Evolutionary conservation across 2,797 vertebrate genomes (phyloP).

Genomic region (Trachurus trachurus): DNA sequence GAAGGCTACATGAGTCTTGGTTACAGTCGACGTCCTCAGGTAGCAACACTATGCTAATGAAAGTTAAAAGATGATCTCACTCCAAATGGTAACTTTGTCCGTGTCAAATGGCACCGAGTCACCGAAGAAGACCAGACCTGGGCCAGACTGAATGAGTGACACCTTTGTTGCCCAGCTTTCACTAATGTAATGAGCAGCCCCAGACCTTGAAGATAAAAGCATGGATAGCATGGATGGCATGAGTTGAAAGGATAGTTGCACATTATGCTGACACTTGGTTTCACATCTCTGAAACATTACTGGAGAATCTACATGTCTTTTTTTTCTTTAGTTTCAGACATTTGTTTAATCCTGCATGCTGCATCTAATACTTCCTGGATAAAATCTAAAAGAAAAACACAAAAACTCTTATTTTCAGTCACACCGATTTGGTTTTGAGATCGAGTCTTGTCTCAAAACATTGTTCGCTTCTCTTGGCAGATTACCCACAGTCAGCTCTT

Average conservation of each 20-base stretch:
- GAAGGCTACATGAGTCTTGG: background rate
- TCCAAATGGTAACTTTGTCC: slow-evolving; percentile 38
- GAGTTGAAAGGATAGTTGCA: too few species aligned
- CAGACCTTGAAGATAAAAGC: background rate
- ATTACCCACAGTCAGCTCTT: background rate
- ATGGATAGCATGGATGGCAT: background rate
- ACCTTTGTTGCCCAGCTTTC: slow-evolving; percentile 17
- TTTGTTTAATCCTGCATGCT: slow-evolving; percentile 5
- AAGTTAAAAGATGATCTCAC: background rate
- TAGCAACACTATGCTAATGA: slow-evolving; percentile 29
- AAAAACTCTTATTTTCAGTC: slow-evolving; percentile 28
- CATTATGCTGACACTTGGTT: slow-evolving; percentile 10
- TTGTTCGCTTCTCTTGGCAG: slow-evolving; percentile 42
- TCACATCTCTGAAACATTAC: slow-evolving; percentile 12
- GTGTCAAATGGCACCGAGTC: slow-evolving; percentile 53
- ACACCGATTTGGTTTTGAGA: slow-evolving; percentile 8
- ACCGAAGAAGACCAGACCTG: background rate
- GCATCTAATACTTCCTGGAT: slow-evolving; percentile 7
- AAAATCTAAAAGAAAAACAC: slow-evolving; percentile 17
- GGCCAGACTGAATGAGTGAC: slow-evolving; percentile 20
- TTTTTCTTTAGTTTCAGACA: slow-evolving; percentile 27
- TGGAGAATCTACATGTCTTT: slow-evolving; percentile 2
- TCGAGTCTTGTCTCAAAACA: slow-evolving; percentile 28
- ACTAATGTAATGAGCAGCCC: slow-evolving; percentile 14
- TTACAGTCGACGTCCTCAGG: slow-evolving; percentile 35